A percentile compares a stretch with the other conserved stretches of the same genome.
These are phyloP conservation scores for Colletes gigas DNA, from an alignment of 1,140 invertebrate species.

Conservation along the genomic window DNA sequence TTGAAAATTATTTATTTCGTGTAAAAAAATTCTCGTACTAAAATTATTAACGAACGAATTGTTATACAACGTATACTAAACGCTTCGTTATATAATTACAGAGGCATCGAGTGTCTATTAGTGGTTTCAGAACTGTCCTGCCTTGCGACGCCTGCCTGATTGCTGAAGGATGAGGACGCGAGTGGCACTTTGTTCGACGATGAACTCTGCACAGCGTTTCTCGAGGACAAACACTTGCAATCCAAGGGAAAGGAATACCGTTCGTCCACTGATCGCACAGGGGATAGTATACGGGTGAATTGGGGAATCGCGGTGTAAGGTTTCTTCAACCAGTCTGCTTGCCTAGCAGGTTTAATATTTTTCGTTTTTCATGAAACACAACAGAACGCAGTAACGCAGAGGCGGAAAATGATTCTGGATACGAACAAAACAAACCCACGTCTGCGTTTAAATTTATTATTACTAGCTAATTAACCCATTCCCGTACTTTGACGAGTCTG, in stretches of 20 bases:
- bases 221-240: constrained; percentile 63
- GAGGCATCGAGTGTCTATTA: background rate
- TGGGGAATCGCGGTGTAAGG: constrained; percentile 60
- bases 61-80: background rate
- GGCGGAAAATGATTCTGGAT: background rate
- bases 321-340: constrained; percentile 71
- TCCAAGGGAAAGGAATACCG: constrained; percentile 37
- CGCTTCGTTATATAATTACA: background rate
- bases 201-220: constrained; percentile 43
- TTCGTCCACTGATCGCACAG: constrained; percentile 8
- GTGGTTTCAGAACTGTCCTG: background rate
- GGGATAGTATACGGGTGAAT: constrained; percentile 3
- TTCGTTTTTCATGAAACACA: background rate
- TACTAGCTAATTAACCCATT: background rate
- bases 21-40: background rate
- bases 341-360: constrained; percentile 46
- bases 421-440: constrained; percentile 1
- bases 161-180: constrained; percentile 15
- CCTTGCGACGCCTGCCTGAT: constrained; percentile 22
- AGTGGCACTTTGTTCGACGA: constrained; percentile 47
- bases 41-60: background rate
- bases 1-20: constrained; percentile 16
- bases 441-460: background rate
- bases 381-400: background rate
- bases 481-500: too few species aligned